Conservation (phyloP, 2,888 invertebrate genomes). For the Aromia moschata region DNA sequence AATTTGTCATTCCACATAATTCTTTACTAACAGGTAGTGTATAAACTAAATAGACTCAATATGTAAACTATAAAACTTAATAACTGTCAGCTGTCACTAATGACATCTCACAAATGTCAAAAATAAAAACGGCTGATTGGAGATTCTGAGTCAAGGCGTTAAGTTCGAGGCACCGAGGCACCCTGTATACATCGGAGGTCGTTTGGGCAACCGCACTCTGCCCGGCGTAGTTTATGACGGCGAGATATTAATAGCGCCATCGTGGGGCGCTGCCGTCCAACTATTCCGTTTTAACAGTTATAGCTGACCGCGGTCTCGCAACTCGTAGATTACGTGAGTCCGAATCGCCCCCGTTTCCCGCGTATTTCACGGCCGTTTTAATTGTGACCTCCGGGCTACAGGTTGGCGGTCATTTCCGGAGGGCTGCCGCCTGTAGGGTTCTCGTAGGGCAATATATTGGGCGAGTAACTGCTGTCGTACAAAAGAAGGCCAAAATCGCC, state of each 20-base stretch:
- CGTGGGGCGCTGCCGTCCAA: conserved; percentile 31
- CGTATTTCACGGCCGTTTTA: conserved; percentile 43
- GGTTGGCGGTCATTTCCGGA: conserved; percentile 32
- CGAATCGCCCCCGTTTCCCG: conserved; percentile 32
- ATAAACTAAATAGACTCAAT: no score
- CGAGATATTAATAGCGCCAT: conserved; percentile 32
- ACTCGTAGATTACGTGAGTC: conserved; percentile 44
- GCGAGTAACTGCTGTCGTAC: no score
- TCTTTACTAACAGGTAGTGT: no score
- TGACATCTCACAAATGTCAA: no score
- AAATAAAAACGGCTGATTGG: no score
- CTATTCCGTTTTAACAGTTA: conserved; percentile 49
- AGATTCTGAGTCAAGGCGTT: no score
- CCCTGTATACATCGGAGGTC: conserved; percentile 29
- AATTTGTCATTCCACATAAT: no score
- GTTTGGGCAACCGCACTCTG: conserved; percentile 30
- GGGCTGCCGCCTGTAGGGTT: background rate
- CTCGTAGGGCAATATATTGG: no score
- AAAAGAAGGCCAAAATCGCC: no score
- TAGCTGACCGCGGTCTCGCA: conserved; percentile 41
- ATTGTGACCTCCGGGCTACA: conserved; percentile 41
- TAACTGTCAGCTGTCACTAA: no score
- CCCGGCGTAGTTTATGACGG: conserved; percentile 37
- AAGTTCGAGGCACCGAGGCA: no score
- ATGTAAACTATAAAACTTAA: no score